A percentile compares a stretch with the other conserved stretches of the same genome.
These are phyloP conservation scores for Myanophis thanlyinensis DNA, from an alignment of 2,113 vertebrate genomes.

Conservation along the genomic window DNA sequence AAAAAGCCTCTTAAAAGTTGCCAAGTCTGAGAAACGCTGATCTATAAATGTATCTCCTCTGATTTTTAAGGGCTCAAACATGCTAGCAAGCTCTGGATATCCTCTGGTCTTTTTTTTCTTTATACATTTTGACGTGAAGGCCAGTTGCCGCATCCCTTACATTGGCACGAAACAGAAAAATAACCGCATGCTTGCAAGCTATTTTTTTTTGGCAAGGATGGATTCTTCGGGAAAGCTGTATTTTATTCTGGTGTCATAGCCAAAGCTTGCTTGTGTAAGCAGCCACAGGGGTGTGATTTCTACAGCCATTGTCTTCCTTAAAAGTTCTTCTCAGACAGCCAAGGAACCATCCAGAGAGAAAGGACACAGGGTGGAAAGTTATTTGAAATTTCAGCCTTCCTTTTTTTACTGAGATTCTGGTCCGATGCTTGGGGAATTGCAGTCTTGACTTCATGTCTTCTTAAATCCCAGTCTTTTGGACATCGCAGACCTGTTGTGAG, in stretches of 20 bases:
- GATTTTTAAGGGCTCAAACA: background rate
- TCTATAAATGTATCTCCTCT: background rate
- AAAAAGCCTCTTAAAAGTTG: background rate
- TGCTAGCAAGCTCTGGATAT: background rate
- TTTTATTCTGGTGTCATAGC: background rate
- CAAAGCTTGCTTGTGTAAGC: background rate
- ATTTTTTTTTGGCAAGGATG: background rate
- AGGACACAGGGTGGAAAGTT: fast-evolving
- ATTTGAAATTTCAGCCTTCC: too few species aligned
- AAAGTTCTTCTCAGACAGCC: background rate
- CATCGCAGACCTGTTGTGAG: background rate
- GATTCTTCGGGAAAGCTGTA: background rate
- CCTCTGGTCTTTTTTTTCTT: background rate
- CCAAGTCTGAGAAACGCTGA: background rate
- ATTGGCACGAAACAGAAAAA: background rate
- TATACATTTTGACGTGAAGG: constrained; percentile 13
- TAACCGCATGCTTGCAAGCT: background rate
- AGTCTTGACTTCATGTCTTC: background rate
- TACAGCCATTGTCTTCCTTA: background rate
- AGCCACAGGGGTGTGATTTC: background rate
- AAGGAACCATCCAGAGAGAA: background rate
- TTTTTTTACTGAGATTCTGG: background rate
- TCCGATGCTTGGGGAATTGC: background rate
- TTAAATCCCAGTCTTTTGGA: background rate
- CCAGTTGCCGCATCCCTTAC: background rate